Percentiles rank a stretch among this genome's conserved stretches.
phyloP scores from a whole-genome alignment of 2,888 invertebrate genomes.

The Corythucha ciliata region DNA sequence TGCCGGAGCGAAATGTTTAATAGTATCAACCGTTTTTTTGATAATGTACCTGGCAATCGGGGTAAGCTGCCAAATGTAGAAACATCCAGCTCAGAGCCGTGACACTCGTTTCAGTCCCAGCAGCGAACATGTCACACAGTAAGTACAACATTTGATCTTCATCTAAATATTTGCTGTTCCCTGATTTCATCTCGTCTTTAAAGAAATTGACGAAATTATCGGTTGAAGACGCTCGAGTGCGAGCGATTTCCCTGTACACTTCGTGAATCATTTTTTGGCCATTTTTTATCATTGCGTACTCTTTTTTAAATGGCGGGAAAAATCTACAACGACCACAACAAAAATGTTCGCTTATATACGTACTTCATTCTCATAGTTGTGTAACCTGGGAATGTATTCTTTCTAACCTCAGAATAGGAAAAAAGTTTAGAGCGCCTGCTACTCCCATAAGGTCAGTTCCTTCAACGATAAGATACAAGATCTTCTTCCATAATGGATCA shows the following conservation, averaged over 20 bases:
- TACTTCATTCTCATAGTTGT: too few species aligned
- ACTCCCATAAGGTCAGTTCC: conserved; percentile 75
- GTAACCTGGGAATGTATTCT: too few species aligned
- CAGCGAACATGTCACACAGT: conserved; percentile 74
- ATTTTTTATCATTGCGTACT: conserved; percentile 40
- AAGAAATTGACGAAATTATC: conserved; percentile 27
- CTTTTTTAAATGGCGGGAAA: conserved; percentile 16
- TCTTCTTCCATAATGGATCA: conserved; percentile 66
- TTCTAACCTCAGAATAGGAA: conserved; percentile 63
- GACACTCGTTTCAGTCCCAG: conserved; percentile 74
- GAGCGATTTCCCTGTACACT: conserved; percentile 58
- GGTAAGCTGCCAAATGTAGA: conserved; percentile 62
- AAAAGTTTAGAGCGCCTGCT: conserved; percentile 72
- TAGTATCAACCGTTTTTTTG: too few species aligned
- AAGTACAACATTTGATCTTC: conserved; percentile 63
- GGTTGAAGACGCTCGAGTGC: conserved; percentile 39
- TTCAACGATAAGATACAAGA: conserved; percentile 69
- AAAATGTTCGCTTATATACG: too few species aligned
- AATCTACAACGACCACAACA: conserved; percentile 10
- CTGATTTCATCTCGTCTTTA: conserved; percentile 26
- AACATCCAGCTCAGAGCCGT: conserved; percentile 74
- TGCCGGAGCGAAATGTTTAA: too few species aligned
- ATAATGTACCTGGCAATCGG: conserved; percentile 51
- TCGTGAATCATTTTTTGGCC: conserved; percentile 64
- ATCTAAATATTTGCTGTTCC: conserved; percentile 46